Evolutionary conservation across 53 echinoderm and acorn worm genomes (phyloP), one percentile per base, ranked within the genome.

Genomic region (Pentamera pediparva): DNA sequence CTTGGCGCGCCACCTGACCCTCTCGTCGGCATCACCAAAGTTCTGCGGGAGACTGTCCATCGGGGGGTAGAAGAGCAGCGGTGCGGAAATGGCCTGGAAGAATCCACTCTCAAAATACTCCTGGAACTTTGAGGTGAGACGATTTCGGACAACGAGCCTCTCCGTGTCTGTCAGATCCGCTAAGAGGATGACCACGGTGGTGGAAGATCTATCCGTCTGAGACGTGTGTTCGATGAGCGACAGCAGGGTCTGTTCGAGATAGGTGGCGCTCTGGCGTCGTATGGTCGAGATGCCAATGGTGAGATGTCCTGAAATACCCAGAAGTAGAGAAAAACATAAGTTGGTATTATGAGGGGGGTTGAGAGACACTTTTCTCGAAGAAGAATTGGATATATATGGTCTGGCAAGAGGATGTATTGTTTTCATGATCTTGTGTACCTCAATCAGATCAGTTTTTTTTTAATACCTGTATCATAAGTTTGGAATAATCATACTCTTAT

Each of bases 271-370:
- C 25, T 91, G 83, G 18, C 98, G 56, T 52, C 88, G 53, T 9
- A 92, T 84, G 0, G 98, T 98, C 26, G 98, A 85, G 22, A 98
- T 89, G 7, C 88, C 98, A 48, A 98, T 86, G 4, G 89, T 86
- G 40, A 98, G 61, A 53, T 83, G 91, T 48, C 70, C 98, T 98
- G 70, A 20, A 60, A 51, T n/a, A n/a, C n/a, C n/a, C n/a, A n/a
- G n/a, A n/a, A n/a, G n/a, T n/a, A n/a, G n/a, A n/a, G n/a, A n/a
- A n/a, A n/a, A n/a, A n/a, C n/a, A n/a, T n/a, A n/a, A n/a, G n/a
- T n/a, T n/a, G n/a, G n/a, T n/a, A n/a, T n/a, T n/a, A n/a, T n/a
- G n/a, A n/a, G n/a, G n/a, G n/a, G n/a, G n/a, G n/a, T n/a, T n/a
- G n/a, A n/a, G n/a, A n/a, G n/a, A n/a, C n/a, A n/a, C n/a, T n/a